phyloP scores from a whole-genome alignment of 2,888 invertebrate species.

The Andricus curvator region DNA sequence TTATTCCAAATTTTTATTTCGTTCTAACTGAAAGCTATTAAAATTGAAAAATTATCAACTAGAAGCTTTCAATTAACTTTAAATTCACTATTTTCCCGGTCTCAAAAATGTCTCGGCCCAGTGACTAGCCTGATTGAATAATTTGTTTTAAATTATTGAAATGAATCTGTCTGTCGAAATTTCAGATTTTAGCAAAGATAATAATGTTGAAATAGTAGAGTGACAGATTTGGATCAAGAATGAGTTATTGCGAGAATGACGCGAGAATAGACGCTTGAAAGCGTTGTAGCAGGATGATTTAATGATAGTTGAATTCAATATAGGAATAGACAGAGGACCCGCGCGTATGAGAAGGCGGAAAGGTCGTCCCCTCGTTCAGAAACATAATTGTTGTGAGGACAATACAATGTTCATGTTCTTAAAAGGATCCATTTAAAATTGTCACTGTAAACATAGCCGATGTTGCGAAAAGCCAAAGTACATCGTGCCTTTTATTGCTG shows the following conservation, averaged over 20 bases:
- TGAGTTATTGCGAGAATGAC: constrained; percentile 34
- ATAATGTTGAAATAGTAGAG: constrained; percentile 26
- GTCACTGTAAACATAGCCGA: not conserved
- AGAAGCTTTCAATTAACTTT: no score
- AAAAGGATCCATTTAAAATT: constrained; percentile 37
- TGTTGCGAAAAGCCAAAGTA: constrained; percentile 22
- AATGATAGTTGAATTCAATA: constrained; percentile 40
- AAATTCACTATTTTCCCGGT: no score
- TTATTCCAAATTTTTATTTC: no score
- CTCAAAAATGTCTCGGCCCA: no score
- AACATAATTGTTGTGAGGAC: constrained; percentile 30
- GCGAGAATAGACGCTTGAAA: constrained; percentile 34
- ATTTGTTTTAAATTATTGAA: constrained; percentile 9
- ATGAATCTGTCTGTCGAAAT: not conserved
- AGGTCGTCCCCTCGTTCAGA: constrained; percentile 35
- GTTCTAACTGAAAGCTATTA: no score
- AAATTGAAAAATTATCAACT: no score
- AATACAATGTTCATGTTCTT: constrained; percentile 28
- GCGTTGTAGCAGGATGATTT: constrained; percentile 32
- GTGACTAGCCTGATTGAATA: not conserved
- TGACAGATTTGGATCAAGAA: constrained; percentile 40
- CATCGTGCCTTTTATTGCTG: constrained; percentile 9
- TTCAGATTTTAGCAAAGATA: constrained; percentile 27
- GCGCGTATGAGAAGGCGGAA: constrained; percentile 27
- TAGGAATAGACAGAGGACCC: constrained; percentile 27